Evolutionary conservation across 2,113 vertebrate genomes (phyloP).

Genomic region (Oreotrochilus melanogaster): DNA sequence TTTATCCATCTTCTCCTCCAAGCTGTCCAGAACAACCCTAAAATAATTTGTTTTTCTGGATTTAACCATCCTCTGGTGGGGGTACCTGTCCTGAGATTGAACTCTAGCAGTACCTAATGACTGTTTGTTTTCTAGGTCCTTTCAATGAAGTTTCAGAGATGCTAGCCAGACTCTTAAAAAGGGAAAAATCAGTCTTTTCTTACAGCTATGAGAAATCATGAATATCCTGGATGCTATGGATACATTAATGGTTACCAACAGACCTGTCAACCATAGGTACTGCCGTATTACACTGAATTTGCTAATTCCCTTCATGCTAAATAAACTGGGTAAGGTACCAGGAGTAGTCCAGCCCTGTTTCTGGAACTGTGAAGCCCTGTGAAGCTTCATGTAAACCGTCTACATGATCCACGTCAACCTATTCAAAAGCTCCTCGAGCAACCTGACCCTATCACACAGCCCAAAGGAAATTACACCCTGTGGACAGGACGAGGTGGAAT

Average conservation of each 20-base stretch:
- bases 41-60: not conserved
- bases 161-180: not conserved
- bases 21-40: not conserved
- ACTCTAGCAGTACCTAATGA: not conserved
- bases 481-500: not conserved
- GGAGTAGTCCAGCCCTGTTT: not conserved
- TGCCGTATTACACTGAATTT: not conserved
- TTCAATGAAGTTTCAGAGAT: not conserved
- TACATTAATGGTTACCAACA: not conserved
- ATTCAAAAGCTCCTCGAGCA: not conserved
- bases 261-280: not conserved
- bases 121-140: not conserved
- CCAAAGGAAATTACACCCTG: not conserved
- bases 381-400: not conserved
- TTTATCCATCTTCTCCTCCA: not conserved
- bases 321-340: not conserved
- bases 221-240: not conserved
- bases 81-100: not conserved
- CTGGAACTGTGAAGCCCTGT: not conserved
- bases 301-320: not conserved
- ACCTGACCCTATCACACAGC: rapidly evolving
- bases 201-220: not conserved
- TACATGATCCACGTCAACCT: not conserved
- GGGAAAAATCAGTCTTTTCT: not conserved
- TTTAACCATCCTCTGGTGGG: not conserved